Evolutionary conservation across 1,140 invertebrate species (phyloP).

Genomic region (Whitmania pigra): DNA sequence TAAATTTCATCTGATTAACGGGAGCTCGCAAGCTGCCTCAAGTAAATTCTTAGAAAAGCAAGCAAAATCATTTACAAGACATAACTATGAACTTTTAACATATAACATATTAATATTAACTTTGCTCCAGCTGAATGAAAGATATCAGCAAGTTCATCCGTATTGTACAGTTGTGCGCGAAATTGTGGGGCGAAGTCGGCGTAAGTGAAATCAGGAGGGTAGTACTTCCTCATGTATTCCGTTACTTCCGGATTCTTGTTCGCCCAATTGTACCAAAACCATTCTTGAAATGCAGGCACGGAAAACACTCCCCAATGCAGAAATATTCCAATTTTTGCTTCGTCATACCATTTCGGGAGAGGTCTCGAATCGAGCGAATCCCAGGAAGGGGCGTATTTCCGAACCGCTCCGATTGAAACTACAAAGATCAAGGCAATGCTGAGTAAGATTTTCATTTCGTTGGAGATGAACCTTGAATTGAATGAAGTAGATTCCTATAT

Average conservation of each 20-base stretch:
- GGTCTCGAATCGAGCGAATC: conserved; percentile 40
- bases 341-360: conserved; percentile 41
- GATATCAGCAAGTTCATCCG: conserved; percentile 60
- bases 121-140: conserved; percentile 47
- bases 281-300: conserved; percentile 36
- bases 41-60: no score
- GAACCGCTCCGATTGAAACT: no score
- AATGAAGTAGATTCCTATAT: no score
- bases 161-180: conserved; percentile 67
- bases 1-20: neutral
- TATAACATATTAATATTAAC: conserved; percentile 14
- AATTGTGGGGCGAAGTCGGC: conserved; percentile 71
- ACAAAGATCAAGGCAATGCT: no score
- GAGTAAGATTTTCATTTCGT: no score
- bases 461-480: no score
- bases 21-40: neutral
- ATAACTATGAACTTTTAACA: conserved; percentile 9
- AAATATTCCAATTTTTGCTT: conserved; percentile 43
- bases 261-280: conserved; percentile 33
- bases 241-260: neutral
- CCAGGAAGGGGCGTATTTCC: conserved; percentile 34
- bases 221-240: conserved; percentile 57
- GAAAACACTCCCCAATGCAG: conserved; percentile 44
- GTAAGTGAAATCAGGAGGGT: conserved; percentile 66
- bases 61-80: neutral